Evolutionary conservation across 2,888 invertebrate genomes (phyloP).

Genomic region (Sarcophaga caerulescens): DNA sequence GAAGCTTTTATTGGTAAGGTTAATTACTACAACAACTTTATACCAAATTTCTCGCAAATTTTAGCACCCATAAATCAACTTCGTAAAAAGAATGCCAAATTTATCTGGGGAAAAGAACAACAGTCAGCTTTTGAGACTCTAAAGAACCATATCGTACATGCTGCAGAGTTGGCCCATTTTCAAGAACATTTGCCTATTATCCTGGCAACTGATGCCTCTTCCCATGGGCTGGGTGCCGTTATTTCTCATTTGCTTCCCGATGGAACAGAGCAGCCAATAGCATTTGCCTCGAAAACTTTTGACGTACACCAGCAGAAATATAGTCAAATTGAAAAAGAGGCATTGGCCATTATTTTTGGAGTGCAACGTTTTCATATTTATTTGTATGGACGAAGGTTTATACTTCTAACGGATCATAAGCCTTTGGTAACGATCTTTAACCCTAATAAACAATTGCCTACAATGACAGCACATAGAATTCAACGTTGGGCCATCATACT

Average conservation of each 20-base stretch:
- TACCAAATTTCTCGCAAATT: constrained; percentile 5
- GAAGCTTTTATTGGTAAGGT: too few species aligned
- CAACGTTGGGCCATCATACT: neutral
- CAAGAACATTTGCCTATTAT: too few species aligned
- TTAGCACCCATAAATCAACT: constrained; percentile 18
- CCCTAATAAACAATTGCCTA: neutral
- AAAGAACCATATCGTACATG: neutral
- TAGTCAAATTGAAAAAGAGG: constrained; percentile 52
- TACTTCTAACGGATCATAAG: neutral
- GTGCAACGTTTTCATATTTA: constrained; percentile 5
- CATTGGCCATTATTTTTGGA: constrained; percentile 37
- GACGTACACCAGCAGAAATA: constrained; percentile 34
- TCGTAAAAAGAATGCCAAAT: constrained; percentile 24
- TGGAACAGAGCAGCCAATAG: constrained; percentile 18
- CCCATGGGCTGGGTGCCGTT: too few species aligned
- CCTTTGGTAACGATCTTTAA: neutral
- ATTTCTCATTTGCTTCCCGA: neutral
- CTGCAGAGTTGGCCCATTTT: neutral
- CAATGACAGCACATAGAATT: neutral
- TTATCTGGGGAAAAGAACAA: neutral
- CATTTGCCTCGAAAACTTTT: constrained; percentile 39
- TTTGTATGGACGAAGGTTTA: neutral
- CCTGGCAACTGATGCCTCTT: too few species aligned
- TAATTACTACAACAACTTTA: too few species aligned
- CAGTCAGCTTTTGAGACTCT: neutral